Conservation (phyloP, 2,888 invertebrate genomes). For the Hoplodrina blanda region DNA sequence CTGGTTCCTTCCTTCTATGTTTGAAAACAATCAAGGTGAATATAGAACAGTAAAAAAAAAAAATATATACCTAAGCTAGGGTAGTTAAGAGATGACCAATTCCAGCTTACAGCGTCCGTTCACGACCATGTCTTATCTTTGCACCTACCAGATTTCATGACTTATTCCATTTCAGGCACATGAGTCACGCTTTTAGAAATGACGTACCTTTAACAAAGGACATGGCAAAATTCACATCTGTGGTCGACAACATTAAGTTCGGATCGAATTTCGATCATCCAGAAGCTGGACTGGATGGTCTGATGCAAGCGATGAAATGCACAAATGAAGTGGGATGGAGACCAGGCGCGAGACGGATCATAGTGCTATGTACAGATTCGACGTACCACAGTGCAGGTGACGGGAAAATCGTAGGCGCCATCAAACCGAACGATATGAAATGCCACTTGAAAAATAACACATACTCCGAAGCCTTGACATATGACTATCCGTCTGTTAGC, state of each 20-base stretch:
- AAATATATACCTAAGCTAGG: too few species aligned
- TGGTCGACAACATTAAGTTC: slow-evolving; percentile 55
- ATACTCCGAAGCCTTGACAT: slow-evolving; percentile 88
- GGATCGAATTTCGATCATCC: slow-evolving; percentile 92
- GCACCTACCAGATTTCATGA: background rate
- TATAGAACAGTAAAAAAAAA: too few species aligned
- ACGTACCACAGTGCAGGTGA: slow-evolving; percentile 95
- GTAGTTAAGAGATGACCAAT: too few species aligned
- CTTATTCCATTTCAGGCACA: slow-evolving; percentile 76
- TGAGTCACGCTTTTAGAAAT: slow-evolving; percentile 91
- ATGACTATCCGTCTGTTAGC: slow-evolving; percentile 95
- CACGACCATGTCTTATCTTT: too few species aligned
- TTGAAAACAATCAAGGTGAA: too few species aligned
- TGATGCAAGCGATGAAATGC: slow-evolving; percentile 96
- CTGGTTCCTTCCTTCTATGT: too few species aligned
- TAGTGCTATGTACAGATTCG: slow-evolving; percentile 95
- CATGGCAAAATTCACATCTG: slow-evolving; percentile 78
- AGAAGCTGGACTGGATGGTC: slow-evolving; percentile 96
- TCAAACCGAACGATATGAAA: slow-evolving; percentile 92
- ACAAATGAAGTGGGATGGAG: slow-evolving; percentile 94
- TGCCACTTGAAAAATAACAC: slow-evolving; percentile 91
- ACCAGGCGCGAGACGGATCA: slow-evolving; percentile 92
- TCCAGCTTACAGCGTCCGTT: too few species aligned
- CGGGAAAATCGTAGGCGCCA: slow-evolving; percentile 93
- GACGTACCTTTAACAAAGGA: slow-evolving; percentile 92